Percentiles rank a stretch among this genome's conserved stretches.
Conservation (phyloP, 2,113 vertebrate genomes). For the Gallinago jamesoni region DNA sequence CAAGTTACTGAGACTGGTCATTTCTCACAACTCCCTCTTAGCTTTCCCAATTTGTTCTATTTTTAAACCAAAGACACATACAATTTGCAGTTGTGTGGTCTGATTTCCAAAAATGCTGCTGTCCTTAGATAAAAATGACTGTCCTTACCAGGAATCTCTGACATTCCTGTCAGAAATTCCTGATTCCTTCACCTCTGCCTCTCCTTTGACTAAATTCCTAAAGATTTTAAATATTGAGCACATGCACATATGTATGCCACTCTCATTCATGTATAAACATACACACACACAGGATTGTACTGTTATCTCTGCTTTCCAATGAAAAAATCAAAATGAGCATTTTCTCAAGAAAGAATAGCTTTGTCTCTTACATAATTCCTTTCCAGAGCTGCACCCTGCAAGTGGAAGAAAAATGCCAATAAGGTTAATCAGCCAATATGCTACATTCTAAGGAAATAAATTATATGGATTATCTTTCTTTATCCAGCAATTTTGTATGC, state of each 20-base stretch:
- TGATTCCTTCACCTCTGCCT: not conserved
- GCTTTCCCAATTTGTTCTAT: conserved; percentile 26
- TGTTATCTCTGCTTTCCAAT: not conserved
- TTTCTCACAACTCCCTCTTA: conserved; percentile 31
- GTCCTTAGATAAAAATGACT: conserved; percentile 20
- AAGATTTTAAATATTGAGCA: not conserved
- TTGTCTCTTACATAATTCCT: not conserved
- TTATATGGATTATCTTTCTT: not conserved
- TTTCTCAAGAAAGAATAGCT: conserved; percentile 11
- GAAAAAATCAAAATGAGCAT: not conserved
- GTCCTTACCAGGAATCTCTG: not conserved
- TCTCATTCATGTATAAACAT: not conserved
- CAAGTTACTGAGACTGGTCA: conserved; percentile 17
- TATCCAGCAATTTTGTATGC: not conserved
- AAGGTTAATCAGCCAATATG: conserved; percentile 3
- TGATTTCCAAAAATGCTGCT: conserved; percentile 23
- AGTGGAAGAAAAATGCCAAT: not conserved
- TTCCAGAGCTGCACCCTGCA: not conserved
- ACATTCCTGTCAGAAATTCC: not conserved
- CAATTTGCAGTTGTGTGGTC: conserved; percentile 7
- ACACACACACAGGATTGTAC: not conserved
- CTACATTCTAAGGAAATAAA: not conserved
- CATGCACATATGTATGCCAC: not conserved
- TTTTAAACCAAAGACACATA: not conserved
- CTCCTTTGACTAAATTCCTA: not conserved